phyloP scores from a whole-genome alignment of 2,113 vertebrate genomes.

The Madoqua kirkii region DNA sequence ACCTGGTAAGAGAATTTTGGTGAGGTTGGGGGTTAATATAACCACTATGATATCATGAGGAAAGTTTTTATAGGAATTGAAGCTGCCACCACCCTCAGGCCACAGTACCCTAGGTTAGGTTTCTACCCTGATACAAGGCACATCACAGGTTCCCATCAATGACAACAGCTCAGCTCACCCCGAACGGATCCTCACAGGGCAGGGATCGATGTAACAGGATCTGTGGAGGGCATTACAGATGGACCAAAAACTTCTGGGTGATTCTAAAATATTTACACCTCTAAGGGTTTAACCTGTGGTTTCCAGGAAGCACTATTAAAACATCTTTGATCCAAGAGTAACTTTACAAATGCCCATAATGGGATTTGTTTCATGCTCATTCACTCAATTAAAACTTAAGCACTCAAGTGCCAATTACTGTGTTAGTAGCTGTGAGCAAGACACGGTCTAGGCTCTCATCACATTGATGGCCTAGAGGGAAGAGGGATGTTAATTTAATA shows the following conservation, averaged over 20 bases:
- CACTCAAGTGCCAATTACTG: not conserved
- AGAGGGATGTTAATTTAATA: not conserved
- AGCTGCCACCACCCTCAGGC: not conserved
- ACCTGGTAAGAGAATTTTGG: not conserved
- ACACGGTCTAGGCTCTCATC: not conserved
- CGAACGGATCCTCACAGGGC: not conserved
- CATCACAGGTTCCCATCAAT: not conserved
- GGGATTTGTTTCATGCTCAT: not conserved
- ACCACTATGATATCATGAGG: not conserved
- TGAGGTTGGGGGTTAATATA: not conserved
- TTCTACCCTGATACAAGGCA: not conserved
- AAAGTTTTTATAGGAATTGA: not conserved
- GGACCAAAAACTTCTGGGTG: not conserved
- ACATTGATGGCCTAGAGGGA: not conserved
- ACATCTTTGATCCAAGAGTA: not conserved
- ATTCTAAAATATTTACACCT: not conserved
- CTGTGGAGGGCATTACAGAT: not conserved
- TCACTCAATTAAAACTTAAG: slow-evolving; percentile 19
- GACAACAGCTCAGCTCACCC: not conserved
- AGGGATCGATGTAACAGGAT: not conserved
- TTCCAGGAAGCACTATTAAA: not conserved
- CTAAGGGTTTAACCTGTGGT: not conserved
- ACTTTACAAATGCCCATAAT: slow-evolving; percentile 9
- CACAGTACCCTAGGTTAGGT: not conserved
- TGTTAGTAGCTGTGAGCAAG: not conserved